Percentiles rank a stretch among this genome's conserved stretches.
These are phyloP conservation scores for Pygocentrus nattereri DNA, from an alignment of 2,797 vertebrate genomes.

Conservation along the genomic window DNA sequence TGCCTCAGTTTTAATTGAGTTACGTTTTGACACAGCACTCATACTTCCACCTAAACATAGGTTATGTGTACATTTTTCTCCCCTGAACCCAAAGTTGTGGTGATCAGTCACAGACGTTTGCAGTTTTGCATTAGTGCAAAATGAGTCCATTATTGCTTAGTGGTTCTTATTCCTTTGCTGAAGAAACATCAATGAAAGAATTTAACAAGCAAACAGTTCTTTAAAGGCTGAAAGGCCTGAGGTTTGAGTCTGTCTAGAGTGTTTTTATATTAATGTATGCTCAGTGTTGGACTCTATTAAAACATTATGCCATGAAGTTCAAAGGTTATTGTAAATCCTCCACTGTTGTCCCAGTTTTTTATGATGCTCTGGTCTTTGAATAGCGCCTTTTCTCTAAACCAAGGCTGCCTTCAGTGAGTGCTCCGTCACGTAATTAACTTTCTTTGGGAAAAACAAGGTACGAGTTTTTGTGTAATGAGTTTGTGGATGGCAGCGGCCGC, in stretches of 20 bases:
- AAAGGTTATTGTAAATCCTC: neutral
- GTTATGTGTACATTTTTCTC: no score
- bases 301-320: neutral
- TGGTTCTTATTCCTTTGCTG: neutral
- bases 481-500: constrained; percentile 18
- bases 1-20: no score
- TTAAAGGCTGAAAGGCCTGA: neutral
- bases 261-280: neutral
- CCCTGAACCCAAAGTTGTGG: no score
- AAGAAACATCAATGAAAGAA: neutral
- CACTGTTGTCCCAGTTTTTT: neutral
- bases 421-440: constrained; percentile 20
- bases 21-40: no score
- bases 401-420: constrained; percentile 29
- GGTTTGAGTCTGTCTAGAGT: constrained; percentile 8
- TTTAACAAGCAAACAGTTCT: neutral
- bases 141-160: neutral
- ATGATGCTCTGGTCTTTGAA: constrained; percentile 9
- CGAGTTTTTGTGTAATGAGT: constrained; percentile 39
- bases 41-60: no score
- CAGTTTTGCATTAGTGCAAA: neutral
- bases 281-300: neutral
- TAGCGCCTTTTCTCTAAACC: neutral
- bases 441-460: constrained; percentile 21
- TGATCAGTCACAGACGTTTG: no score